Conservation (phyloP, 2,113 vertebrate species). For the Istiophorus platypterus region DNA sequence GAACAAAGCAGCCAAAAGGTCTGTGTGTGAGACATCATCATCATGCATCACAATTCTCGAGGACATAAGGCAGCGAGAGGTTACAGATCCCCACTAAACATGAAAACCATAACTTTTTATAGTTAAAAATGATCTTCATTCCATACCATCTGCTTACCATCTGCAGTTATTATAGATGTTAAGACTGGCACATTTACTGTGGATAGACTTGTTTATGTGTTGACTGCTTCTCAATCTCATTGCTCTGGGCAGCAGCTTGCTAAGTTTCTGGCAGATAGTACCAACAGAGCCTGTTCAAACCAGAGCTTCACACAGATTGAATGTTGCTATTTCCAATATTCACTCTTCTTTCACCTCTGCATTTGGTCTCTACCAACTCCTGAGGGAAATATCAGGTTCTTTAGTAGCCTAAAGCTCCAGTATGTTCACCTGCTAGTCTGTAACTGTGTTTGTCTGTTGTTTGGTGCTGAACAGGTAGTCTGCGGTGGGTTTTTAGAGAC, state of each 20-base stretch:
- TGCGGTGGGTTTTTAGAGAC: not conserved
- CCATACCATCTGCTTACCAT: conserved; percentile 21
- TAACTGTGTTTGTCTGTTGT: not conserved
- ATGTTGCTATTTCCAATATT: conserved; percentile 6
- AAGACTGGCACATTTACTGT: conserved; percentile 12
- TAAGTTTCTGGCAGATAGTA: conserved; percentile 18
- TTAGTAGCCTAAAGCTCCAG: not conserved
- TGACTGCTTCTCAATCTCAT: conserved; percentile 6
- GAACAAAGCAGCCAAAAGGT: conserved; percentile 3
- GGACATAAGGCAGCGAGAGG: not conserved
- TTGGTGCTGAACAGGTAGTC: not conserved
- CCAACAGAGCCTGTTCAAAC: not conserved
- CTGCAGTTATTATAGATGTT: not conserved
- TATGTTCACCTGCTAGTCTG: not conserved
- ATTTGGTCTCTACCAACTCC: conserved; percentile 3
- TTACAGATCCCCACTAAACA: not conserved
- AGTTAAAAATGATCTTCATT: not conserved
- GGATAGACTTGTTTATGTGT: conserved; percentile 10
- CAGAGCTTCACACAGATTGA: conserved; percentile 1
- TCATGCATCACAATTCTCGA: not conserved
- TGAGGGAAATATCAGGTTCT: not conserved
- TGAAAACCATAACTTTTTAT: conserved; percentile 18
- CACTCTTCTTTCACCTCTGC: not conserved
- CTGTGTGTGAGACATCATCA: not conserved
- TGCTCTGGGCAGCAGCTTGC: conserved; percentile 24